Evolutionary conservation across 1,140 invertebrate species (phyloP).

Genomic region (Thaumatotibia leucotreta): DNA sequence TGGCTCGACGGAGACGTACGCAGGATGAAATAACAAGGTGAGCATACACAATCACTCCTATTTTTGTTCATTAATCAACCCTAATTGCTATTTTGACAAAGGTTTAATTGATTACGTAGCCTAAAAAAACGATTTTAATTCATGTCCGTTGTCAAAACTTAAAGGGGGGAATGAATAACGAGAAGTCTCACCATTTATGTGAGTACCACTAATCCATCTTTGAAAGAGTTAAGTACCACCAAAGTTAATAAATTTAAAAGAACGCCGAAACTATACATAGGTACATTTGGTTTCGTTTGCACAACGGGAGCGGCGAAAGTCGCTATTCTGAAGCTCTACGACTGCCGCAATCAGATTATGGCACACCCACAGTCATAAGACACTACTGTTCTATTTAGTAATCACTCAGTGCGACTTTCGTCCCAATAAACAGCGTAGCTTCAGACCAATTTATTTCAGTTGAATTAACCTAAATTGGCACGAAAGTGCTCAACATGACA

Average conservation of each 20-base stretch:
- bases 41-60: slow-evolving; percentile 21
- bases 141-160: neutral
- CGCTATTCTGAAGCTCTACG: slow-evolving; percentile 60
- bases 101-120: neutral
- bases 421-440: neutral
- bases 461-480: slow-evolving; percentile 1
- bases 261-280: neutral
- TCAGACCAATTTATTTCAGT: slow-evolving; percentile 1
- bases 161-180: neutral
- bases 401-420: neutral
- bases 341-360: slow-evolving; percentile 73
- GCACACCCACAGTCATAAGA: slow-evolving; percentile 54
- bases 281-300: slow-evolving; percentile 27
- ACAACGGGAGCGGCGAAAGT: slow-evolving; percentile 60
- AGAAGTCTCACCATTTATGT: neutral
- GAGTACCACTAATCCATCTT: neutral
- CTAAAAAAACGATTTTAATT: neutral
- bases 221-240: neutral
- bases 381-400: slow-evolving; percentile 25
- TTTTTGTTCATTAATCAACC: neutral
- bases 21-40: slow-evolving; percentile 72
- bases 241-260: neutral
- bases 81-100: neutral
- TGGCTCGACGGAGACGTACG: slow-evolving; percentile 36
- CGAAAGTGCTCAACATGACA: slow-evolving; percentile 1